phyloP scores from a whole-genome alignment of 2,888 invertebrate genomes.

The Pharmacophagus antenor region DNA sequence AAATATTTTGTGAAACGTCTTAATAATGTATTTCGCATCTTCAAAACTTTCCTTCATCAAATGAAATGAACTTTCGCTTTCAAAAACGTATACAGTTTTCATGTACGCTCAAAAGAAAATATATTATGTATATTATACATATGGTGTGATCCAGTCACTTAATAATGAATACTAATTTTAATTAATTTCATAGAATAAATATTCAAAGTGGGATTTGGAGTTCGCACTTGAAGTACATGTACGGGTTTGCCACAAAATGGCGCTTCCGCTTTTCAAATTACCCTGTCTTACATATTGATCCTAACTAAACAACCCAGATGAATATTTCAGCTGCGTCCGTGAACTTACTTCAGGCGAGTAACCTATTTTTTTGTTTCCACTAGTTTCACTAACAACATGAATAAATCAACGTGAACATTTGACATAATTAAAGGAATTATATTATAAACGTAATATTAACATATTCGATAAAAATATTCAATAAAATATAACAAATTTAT shows the following conservation, averaged over 20 bases:
- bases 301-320: constrained; percentile 4
- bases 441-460: no score
- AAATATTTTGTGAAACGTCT: not conserved
- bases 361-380: not conserved
- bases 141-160: not conserved
- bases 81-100: no score
- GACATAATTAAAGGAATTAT: no score
- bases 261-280: not conserved
- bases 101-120: not conserved
- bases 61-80: constrained; percentile 1
- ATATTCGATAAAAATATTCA: no score
- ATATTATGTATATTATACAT: not conserved
- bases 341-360: not conserved
- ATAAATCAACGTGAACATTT: no score
- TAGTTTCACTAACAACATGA: not conserved
- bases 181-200: constrained; percentile 1
- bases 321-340: not conserved
- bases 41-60: no score
- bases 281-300: constrained; percentile 9
- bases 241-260: not conserved
- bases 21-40: not conserved
- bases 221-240: not conserved
- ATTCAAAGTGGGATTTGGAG: not conserved
- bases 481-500: no score
- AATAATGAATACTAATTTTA: no score